A percentile compares a stretch with the other conserved stretches of the same genome.
Conservation (phyloP, 2,888 invertebrate genomes). For the Drosophila glabriapex region DNA sequence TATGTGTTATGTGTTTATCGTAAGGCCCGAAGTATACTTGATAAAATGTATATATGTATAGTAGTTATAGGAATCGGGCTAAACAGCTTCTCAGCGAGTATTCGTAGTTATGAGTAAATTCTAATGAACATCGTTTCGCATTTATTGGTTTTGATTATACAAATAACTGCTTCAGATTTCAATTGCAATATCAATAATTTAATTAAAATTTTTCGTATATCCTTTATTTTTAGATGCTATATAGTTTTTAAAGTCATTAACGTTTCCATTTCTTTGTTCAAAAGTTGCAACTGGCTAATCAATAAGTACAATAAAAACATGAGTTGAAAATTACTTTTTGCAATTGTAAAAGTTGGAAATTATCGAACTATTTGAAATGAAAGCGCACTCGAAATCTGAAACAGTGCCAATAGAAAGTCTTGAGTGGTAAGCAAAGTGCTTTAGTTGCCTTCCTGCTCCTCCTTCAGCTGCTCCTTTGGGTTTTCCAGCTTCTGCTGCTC, state of each 20-base stretch:
- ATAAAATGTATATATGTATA: constrained; percentile 1
- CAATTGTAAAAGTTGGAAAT: not conserved
- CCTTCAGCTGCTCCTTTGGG: not conserved
- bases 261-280: not conserved
- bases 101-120: constrained; percentile 33
- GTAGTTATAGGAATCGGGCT: constrained; percentile 21
- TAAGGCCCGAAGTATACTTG: not conserved
- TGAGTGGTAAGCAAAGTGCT: constrained; percentile 7
- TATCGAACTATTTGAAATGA: constrained; percentile 1
- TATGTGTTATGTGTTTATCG: not conserved
- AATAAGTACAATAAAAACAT: constrained; percentile 5
- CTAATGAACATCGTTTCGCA: constrained; percentile 61
- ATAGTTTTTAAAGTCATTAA: not conserved
- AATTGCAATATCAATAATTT: not conserved
- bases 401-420: constrained; percentile 28
- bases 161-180: not conserved
- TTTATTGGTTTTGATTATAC: constrained; percentile 2
- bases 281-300: not conserved
- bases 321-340: constrained; percentile 2
- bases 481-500: not conserved
- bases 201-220: not conserved
- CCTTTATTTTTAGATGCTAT: not conserved
- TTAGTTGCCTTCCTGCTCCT: not conserved
- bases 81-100: constrained; percentile 47
- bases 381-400: constrained; percentile 2